Evolutionary conservation across 2,797 vertebrate genomes (phyloP).

Genomic region (Sebastes matsubarae): DNA sequence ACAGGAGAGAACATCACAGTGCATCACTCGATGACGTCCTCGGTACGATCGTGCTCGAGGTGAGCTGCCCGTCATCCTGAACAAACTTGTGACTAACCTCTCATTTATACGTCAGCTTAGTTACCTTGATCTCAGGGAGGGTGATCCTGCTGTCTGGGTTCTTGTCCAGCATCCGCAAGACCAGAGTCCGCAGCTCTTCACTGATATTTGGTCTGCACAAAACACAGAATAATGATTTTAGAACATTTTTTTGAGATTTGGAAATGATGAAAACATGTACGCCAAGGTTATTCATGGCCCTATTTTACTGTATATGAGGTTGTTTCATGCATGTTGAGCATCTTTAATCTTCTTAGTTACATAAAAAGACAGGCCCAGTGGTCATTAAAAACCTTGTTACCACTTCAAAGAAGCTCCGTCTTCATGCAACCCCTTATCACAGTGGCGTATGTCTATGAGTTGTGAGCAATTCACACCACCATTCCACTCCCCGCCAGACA

Average conservation of each 20-base stretch:
- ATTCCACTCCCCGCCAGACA: too few species aligned
- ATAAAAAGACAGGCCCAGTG: neutral
- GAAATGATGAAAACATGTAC: neutral
- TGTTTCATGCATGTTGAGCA: neutral
- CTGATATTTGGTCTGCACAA: slow-evolving; percentile 82
- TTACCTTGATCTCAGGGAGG: slow-evolving; percentile 95
- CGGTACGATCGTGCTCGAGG: neutral
- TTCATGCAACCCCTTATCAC: neutral
- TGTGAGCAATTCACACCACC: neutral
- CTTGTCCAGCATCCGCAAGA: slow-evolving; percentile 94
- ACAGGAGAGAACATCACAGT: neutral
- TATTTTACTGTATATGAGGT: neutral
- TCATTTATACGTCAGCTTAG: neutral
- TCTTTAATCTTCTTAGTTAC: neutral
- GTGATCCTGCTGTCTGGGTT: slow-evolving; percentile 93
- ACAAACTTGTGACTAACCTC: neutral
- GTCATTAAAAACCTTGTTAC: neutral
- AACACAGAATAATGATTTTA: slow-evolving; percentile 1
- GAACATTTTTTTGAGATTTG: neutral
- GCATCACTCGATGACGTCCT: neutral
- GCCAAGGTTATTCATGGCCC: too few species aligned
- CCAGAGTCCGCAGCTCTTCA: slow-evolving; percentile 88
- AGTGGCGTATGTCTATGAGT: neutral
- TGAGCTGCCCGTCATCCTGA: neutral
- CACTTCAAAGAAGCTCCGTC: neutral